Evolutionary conservation across 2,113 vertebrate species (phyloP), one percentile per base, ranked within the genome.

Genomic region (Electrona antarctica): DNA sequence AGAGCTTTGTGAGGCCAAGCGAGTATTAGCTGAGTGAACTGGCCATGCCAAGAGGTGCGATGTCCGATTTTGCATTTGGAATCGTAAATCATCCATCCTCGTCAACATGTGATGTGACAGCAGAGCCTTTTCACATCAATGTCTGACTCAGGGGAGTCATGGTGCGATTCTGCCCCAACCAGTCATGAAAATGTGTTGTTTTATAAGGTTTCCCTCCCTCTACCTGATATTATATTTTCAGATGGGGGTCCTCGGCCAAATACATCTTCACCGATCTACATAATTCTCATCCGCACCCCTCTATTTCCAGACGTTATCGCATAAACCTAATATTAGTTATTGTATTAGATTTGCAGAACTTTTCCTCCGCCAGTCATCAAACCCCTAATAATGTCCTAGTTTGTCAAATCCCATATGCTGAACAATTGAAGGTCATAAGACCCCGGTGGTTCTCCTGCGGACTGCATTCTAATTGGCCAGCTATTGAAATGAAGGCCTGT

Each of bases 391-490:
- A 65, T 83, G 64, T 74, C 61, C 69, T 61, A 7, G 63, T 71
- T 77, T 59, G 52, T 76, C 8, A 49, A 71, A 67, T 67, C 66
- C 47, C 55, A 49, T 51, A 47, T 59, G 80, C 41, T 48, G 52
- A 47, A 77, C 82, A 82, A 77, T 82, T 75, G 89, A 92, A 92
- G 91, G 85, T 92, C 87, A 87, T 15, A 14, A 66, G 60, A 71
- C 56, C 68, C 63, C 71, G 9, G 74, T 60, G 67, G 29, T 61
- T 71, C 66, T 74, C 60, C 59, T 89, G 73, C 70, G 77, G 77
- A 83, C 77, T 75, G 81, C 50, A 61, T 74, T 72, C 73, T 88
- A 85, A 87, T 86, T 85, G 82, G 77, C 49, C 54, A 62, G 74
- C 33, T 63, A 73, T 83, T 87, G 59, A 72, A 86, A 86, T 72